Percentiles rank a stretch among this genome's conserved stretches.
Evolutionary conservation across 2,888 invertebrate species (phyloP).

Genomic region (Ectemnius cavifrons): DNA sequence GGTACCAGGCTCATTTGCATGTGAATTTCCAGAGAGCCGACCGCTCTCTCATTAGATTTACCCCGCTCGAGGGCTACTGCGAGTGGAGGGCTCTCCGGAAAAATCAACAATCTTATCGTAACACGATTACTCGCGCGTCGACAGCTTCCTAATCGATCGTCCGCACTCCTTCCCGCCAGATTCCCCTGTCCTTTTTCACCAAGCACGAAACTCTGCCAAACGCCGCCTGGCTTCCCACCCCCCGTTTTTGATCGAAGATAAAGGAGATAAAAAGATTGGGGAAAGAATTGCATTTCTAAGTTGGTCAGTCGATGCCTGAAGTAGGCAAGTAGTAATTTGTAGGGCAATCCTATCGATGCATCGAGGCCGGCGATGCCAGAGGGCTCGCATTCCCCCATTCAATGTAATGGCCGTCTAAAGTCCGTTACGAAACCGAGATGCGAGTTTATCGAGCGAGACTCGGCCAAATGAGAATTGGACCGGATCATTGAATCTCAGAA

Average conservation of each 20-base stretch:
- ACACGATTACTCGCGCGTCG: neutral
- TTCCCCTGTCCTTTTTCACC: conserved; percentile 3
- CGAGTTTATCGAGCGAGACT: neutral
- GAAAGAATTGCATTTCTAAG: too few relatives aligned
- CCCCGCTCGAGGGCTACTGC: neutral
- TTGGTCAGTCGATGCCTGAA: too few relatives aligned
- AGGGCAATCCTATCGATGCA: conserved; percentile 23
- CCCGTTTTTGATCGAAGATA: conserved; percentile 12
- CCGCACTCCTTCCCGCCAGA: neutral
- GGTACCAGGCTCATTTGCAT: neutral
- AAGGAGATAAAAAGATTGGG: conserved; percentile 2
- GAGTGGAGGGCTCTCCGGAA: neutral
- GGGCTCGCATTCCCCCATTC: neutral
- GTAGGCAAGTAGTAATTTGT: conserved; percentile 12
- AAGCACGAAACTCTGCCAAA: too few relatives aligned
- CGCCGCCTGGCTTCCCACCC: neutral
- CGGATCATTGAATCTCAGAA: neutral
- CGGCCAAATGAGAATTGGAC: neutral
- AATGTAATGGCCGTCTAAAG: too few relatives aligned
- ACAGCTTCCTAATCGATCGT: conserved; percentile 6
- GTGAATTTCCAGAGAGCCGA: neutral
- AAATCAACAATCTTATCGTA: conserved; percentile 7
- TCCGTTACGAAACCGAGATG: too few relatives aligned
- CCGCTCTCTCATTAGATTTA: conserved; percentile 4
- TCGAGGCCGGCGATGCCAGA: neutral